Conservation (phyloP, 1,140 invertebrate species). For the Drosophila asahinai region DNA sequence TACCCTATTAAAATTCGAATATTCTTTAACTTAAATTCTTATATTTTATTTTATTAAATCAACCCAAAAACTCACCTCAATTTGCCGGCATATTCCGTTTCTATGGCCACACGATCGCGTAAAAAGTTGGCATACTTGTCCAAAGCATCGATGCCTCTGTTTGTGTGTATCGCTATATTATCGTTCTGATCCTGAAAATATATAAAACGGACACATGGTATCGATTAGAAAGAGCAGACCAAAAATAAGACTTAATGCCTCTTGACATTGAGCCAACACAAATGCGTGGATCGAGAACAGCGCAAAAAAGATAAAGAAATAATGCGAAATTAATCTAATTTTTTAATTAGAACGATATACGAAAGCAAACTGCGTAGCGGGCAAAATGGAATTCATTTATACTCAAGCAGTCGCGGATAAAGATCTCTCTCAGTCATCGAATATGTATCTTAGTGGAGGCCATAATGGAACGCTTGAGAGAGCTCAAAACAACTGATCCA, state of each 20-base stretch:
- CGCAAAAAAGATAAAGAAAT: slow-evolving; percentile 16
- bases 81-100: slow-evolving; percentile 98
- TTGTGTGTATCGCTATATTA: slow-evolving; percentile 96
- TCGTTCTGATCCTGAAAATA: slow-evolving; percentile 98
- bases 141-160: slow-evolving; percentile 98
- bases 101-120: slow-evolving; percentile 96
- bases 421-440: slow-evolving; percentile 10
- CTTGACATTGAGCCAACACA: slow-evolving; percentile 53
- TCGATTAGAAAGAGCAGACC: slow-evolving; percentile 48
- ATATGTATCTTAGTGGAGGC: slow-evolving; percentile 9
- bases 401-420: slow-evolving; percentile 8
- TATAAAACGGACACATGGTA: slow-evolving; percentile 52
- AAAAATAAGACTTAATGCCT: slow-evolving; percentile 16
- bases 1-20: neutral
- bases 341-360: slow-evolving; percentile 43
- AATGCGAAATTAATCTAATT: slow-evolving; percentile 51
- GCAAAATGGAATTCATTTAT: slow-evolving; percentile 38
- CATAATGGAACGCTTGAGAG: slow-evolving; percentile 20
- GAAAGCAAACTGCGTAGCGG: slow-evolving; percentile 42
- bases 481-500: slow-evolving; percentile 36
- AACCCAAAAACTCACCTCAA: slow-evolving; percentile 90
- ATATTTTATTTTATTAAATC: neutral
- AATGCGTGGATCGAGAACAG: slow-evolving; percentile 27
- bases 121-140: slow-evolving; percentile 98
- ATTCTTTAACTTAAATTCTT: neutral